Evolutionary conservation across 2,888 invertebrate species (phyloP).

Genomic region (Rhingia rostrata): DNA sequence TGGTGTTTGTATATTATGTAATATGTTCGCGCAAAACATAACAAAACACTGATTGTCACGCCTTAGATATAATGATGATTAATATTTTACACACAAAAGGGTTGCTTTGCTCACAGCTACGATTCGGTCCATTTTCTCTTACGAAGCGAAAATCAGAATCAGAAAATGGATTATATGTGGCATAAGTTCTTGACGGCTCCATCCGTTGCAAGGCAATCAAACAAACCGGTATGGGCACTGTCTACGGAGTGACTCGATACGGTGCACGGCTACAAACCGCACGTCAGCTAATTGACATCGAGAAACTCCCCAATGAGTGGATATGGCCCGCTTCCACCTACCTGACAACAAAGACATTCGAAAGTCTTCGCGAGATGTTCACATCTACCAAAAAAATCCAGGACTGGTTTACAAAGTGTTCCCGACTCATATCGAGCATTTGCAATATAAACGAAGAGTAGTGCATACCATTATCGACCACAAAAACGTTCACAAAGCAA

Average conservation of each 20-base stretch:
- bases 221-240: slow-evolving; percentile 99
- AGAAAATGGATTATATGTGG: slow-evolving; percentile 87
- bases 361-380: slow-evolving; percentile 96
- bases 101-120: too few relatives aligned
- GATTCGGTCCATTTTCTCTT: too few relatives aligned
- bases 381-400: slow-evolving; percentile 96
- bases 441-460: slow-evolving; percentile 93
- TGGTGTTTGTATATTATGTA: too few relatives aligned
- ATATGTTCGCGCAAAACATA: too few relatives aligned
- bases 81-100: too few relatives aligned
- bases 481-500: slow-evolving; percentile 75
- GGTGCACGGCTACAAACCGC: slow-evolving; percentile 96
- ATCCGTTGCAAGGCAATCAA: slow-evolving; percentile 97
- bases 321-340: slow-evolving; percentile 92
- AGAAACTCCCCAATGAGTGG: slow-evolving; percentile 91
- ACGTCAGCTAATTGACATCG: slow-evolving; percentile 92
- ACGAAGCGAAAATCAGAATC: slow-evolving; percentile 89
- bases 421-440: slow-evolving; percentile 89
- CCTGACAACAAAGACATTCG: slow-evolving; percentile 92
- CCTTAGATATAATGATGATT: too few relatives aligned
- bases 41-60: too few relatives aligned
- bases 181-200: slow-evolving; percentile 88
- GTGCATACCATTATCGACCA: slow-evolving; percentile 91
- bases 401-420: slow-evolving; percentile 97
- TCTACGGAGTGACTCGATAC: slow-evolving; percentile 98